Base-by-base conservation (phyloP, 2,888 invertebrate species). In the Sialis lutaria region DNA sequence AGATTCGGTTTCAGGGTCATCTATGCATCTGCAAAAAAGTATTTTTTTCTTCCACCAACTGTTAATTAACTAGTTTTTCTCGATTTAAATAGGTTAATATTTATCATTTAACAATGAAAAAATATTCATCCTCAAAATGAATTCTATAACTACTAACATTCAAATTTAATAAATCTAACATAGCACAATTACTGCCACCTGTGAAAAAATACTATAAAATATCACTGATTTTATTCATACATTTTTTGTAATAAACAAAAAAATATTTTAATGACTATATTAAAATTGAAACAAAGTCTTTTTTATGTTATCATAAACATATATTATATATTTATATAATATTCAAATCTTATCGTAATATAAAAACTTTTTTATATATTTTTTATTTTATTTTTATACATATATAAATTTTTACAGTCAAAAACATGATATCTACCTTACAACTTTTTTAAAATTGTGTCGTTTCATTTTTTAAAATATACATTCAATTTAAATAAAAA, bases 181-280 rank as follows among this genome's bases (percentile, higher is more conserved):
- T 10, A 39, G 10, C 13, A 42, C 22, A 43, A 43, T 31, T 31
- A 33, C 30, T 47, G 47, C 42, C 39, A 48, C 52, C 50, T 50
- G 59, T 57, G 60, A 57, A 59, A 58, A 60, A 63, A 64, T 63
- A 62, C 63, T 64, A 60, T 57, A 63, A 58, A 58, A 64, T 64
- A 64, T 64, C 64, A 64, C 64, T 62, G 60, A 57, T 60, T 57
- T 55, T 54, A 46, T 44, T 45, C 45, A 50, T 47, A 42, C 32
- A 8, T 13, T 45, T 10, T 13, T 45, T 40, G 37, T 12, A 45
- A 45, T 34, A 37, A 31, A 34, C 12, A 37, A 45, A 45, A 45
- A 40, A 39, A 45, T 45, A 45, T 39, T 32, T 45, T 33, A 40
- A 12, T 45, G 39, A 40, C 40, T 37, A 40, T 31, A 34, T 34